These are phyloP conservation scores for Drosophila nikananu DNA, from an alignment of 1,140 invertebrate genomes.

Conservation along the genomic window DNA sequence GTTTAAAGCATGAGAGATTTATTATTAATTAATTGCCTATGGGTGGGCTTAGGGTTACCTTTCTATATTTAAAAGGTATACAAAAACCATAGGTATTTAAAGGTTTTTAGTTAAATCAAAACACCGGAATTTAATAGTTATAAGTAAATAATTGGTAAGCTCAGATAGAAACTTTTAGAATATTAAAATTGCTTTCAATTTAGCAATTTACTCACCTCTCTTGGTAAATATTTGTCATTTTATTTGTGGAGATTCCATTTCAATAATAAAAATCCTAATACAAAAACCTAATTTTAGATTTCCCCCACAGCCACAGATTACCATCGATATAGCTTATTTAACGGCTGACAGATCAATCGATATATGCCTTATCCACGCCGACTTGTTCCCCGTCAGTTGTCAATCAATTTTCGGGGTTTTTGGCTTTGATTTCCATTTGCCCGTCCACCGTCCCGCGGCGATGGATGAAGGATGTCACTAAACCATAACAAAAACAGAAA, in stretches of 20 bases:
- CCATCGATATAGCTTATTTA: constrained; percentile 32
- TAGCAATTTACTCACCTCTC: neutral
- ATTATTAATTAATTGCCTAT: neutral
- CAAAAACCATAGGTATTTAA: neutral
- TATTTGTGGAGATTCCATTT: neutral
- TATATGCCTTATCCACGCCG: constrained; percentile 26
- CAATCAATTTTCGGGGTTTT: constrained; percentile 41
- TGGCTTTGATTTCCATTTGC: constrained; percentile 43
- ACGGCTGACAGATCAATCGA: constrained; percentile 44
- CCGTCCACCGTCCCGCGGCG: neutral
- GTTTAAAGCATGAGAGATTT: neutral
- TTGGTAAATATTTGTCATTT: neutral
- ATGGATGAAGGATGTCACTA: constrained; percentile 48
- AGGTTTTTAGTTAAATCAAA: too few relatives aligned
- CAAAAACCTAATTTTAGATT: constrained; percentile 2
- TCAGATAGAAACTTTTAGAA: too few relatives aligned
- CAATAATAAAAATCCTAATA: neutral
- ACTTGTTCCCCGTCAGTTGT: constrained; percentile 47
- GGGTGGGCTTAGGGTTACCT: neutral
- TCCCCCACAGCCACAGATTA: constrained; percentile 1
- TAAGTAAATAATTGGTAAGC: fast-evolving
- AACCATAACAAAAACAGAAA: constrained; percentile 50
- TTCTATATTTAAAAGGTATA: neutral
- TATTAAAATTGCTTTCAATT: too few relatives aligned
- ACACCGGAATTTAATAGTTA: neutral